Conservation (phyloP, 2,888 invertebrate genomes). For the Heliconius erato region DNA sequence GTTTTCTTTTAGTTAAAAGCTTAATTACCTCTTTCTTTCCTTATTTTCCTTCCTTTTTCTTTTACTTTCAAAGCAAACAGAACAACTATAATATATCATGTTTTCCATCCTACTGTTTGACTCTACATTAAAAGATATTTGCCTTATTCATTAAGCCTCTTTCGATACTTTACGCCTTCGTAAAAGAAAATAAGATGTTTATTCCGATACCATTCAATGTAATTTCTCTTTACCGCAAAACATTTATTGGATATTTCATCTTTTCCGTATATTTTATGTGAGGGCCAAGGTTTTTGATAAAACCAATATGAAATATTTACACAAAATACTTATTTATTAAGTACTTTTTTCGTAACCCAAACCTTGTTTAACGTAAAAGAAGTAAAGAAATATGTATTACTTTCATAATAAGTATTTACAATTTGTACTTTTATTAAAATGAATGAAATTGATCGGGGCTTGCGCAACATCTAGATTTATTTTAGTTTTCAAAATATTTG, state of each 20-base stretch:
- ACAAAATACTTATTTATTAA: slow-evolving; percentile 24
- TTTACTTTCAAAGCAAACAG: too few relatives aligned
- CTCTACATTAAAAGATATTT: neutral
- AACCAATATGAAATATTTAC: slow-evolving; percentile 25
- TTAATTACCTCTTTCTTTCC: too few relatives aligned
- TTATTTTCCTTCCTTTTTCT: too few relatives aligned
- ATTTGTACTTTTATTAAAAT: neutral
- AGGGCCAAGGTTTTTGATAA: slow-evolving; percentile 18
- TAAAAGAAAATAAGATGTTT: slow-evolving; percentile 32
- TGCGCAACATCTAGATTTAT: neutral
- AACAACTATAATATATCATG: too few relatives aligned
- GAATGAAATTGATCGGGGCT: neutral
- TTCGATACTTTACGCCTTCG: slow-evolving; percentile 10
- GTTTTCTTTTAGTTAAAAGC: too few relatives aligned
- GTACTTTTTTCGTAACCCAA: neutral
- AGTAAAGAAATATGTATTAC: neutral
- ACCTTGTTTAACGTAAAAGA: neutral
- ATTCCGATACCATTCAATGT: slow-evolving; percentile 20
- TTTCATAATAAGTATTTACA: neutral
- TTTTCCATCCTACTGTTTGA: too few relatives aligned
- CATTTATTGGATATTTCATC: slow-evolving; percentile 18
- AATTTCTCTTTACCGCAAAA: slow-evolving; percentile 24
- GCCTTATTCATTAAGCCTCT: slow-evolving; percentile 30
- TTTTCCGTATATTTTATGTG: slow-evolving; percentile 22
- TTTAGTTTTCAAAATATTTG: too few relatives aligned